These are phyloP conservation scores for Oreochromis niloticus DNA, from an alignment of 2,113 vertebrate genomes.

Conservation along the genomic window DNA sequence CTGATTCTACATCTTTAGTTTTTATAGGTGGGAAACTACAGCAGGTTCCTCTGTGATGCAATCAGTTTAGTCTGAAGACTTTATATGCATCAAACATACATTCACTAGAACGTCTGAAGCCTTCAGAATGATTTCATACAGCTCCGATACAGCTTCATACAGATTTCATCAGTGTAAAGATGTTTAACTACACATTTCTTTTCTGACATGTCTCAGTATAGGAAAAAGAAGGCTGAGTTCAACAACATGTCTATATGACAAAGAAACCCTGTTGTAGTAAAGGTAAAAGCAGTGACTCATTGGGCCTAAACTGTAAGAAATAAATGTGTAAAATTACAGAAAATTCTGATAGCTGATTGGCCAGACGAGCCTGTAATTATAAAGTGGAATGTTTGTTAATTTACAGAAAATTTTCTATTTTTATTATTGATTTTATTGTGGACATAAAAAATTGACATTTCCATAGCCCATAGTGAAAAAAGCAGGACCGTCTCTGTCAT, in stretches of 20 bases:
- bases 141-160: too few species aligned
- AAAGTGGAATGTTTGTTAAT: rapidly evolving
- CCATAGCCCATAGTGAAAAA: neutral
- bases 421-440: neutral
- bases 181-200: neutral
- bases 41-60: neutral
- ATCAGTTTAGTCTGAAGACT: neutral
- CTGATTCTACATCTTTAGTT: neutral
- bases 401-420: neutral
- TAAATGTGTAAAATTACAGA: neutral
- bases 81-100: neutral
- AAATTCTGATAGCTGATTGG: neutral
- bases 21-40: neutral
- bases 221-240: neutral
- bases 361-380: neutral
- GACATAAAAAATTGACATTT: neutral
- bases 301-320: neutral
- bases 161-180: rapidly evolving
- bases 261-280: neutral
- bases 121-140: neutral
- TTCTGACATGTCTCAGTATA: rapidly evolving
- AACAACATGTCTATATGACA: neutral
- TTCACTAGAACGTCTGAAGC: rapidly evolving
- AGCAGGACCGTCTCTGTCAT: neutral
- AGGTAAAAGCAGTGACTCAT: neutral